phyloP scores from a whole-genome alignment of 2,888 invertebrate species.

The Yponomeuta cagnagella region DNA sequence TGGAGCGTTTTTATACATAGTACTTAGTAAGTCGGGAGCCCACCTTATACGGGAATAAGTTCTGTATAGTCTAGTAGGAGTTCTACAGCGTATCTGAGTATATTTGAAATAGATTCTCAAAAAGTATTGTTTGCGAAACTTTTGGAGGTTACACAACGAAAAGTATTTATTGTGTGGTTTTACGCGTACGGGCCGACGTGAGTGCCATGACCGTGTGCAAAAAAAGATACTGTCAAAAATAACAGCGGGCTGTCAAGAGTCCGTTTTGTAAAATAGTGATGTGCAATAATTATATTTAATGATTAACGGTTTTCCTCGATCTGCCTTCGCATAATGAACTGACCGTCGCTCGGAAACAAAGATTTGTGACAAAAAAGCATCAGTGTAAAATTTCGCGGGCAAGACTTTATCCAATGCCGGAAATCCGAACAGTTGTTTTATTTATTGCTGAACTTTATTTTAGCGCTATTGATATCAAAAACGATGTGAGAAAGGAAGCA shows the following conservation, averaged over 20 bases:
- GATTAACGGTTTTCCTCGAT: conserved; percentile 13
- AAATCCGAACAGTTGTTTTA: conserved; percentile 57
- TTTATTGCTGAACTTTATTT: conserved; percentile 43
- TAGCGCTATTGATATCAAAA: conserved; percentile 67
- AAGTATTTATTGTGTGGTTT: neutral
- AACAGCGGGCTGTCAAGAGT: conserved; percentile 10
- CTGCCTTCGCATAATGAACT: neutral
- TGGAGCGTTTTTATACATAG: conserved; percentile 34
- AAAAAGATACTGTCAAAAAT: neutral
- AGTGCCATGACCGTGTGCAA: neutral
- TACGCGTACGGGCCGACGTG: neutral
- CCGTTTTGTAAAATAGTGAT: conserved; percentile 40
- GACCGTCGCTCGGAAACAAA: neutral
- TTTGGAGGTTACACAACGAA: neutral
- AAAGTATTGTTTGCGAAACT: neutral
- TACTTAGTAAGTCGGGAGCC: neutral
- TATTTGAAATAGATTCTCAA: neutral
- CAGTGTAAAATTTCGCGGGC: neutral
- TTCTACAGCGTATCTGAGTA: too few relatives aligned
- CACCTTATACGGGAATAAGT: too few relatives aligned
- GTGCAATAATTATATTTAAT: conserved; percentile 19
- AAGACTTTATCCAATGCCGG: conserved; percentile 35
- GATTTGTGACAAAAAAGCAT: neutral
- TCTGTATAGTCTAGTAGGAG: too few relatives aligned
- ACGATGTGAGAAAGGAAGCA: conserved; percentile 74